Conservation (phyloP, 2,888 invertebrate species). For the Drosophila sordidapex region DNA sequence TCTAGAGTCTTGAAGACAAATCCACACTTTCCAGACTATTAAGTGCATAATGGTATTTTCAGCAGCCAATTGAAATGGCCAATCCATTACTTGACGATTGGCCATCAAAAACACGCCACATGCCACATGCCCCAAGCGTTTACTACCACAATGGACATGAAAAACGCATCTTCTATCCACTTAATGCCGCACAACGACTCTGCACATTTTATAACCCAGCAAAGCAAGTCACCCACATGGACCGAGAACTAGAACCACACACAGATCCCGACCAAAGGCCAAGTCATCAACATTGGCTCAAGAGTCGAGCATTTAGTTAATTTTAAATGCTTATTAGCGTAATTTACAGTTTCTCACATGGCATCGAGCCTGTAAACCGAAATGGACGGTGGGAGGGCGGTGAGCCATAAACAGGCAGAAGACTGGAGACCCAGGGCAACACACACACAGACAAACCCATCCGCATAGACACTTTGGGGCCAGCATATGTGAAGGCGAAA, state of each 20-base stretch:
- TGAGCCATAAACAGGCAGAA: constrained; percentile 22
- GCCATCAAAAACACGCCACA: constrained; percentile 34
- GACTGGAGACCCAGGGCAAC: constrained; percentile 15
- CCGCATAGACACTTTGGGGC: constrained; percentile 43
- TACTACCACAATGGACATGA: constrained; percentile 46
- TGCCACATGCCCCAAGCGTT: constrained; percentile 37
- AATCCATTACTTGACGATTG: constrained; percentile 43
- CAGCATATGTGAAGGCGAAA: constrained; percentile 72
- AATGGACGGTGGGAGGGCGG: constrained; percentile 22
- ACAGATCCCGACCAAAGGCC: constrained; percentile 26
- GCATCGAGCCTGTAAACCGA: constrained; percentile 24
- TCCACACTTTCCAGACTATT: neutral
- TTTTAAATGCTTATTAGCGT: constrained; percentile 80
- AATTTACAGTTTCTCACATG: constrained; percentile 70
- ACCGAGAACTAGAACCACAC: constrained; percentile 1
- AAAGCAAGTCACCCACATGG: constrained; percentile 4
- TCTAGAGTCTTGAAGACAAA: neutral
- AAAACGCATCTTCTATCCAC: constrained; percentile 66
- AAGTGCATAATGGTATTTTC: constrained; percentile 13
- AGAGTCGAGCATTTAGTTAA: constrained; percentile 76
- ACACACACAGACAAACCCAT: constrained; percentile 13
- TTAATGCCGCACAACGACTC: constrained; percentile 48
- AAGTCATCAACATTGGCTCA: constrained; percentile 63
- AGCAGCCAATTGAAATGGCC: constrained; percentile 40
- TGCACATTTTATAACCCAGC: constrained; percentile 49